A percentile compares a stretch with the other conserved stretches of the same genome.
These are phyloP conservation scores for Cordilura impudica DNA, from an alignment of 2,888 invertebrate genomes.

Conservation along the genomic window DNA sequence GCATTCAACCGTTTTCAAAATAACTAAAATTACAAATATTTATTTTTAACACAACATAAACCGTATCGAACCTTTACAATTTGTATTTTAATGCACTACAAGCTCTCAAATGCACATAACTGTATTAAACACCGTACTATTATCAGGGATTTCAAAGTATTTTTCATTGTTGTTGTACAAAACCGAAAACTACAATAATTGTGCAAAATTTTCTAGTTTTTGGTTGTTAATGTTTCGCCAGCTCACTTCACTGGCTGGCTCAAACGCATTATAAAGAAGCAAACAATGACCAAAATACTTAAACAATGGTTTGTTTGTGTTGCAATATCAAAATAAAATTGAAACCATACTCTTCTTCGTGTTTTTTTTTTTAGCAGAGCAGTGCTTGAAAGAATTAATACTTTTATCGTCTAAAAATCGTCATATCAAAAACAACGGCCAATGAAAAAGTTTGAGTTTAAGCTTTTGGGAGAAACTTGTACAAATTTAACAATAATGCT, in stretches of 20 bases:
- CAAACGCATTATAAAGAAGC: conserved; percentile 17
- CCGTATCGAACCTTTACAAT: neutral
- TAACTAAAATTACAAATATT: neutral
- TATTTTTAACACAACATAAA: neutral
- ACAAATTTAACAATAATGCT: no score
- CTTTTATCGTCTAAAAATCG: neutral
- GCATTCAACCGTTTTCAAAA: neutral
- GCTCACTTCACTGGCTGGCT: neutral
- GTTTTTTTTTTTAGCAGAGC: neutral
- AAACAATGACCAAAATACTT: neutral
- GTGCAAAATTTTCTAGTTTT: neutral
- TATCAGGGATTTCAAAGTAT: neutral
- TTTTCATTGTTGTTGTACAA: no score
- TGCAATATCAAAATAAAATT: conserved; percentile 35
- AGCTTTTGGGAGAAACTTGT: no score
- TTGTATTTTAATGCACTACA: no score
- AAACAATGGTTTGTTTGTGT: conserved; percentile 37
- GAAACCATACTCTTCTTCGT: neutral
- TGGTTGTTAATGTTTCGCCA: neutral
- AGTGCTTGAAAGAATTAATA: neutral
- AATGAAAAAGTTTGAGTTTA: no score
- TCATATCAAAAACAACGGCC: no score
- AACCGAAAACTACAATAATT: neutral
- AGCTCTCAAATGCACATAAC: neutral
- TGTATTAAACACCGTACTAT: neutral